Percentiles rank a stretch among this genome's conserved stretches.
Evolutionary conservation across 2,113 vertebrate species (phyloP).

Genomic region (Rhinoptilus africanus): DNA sequence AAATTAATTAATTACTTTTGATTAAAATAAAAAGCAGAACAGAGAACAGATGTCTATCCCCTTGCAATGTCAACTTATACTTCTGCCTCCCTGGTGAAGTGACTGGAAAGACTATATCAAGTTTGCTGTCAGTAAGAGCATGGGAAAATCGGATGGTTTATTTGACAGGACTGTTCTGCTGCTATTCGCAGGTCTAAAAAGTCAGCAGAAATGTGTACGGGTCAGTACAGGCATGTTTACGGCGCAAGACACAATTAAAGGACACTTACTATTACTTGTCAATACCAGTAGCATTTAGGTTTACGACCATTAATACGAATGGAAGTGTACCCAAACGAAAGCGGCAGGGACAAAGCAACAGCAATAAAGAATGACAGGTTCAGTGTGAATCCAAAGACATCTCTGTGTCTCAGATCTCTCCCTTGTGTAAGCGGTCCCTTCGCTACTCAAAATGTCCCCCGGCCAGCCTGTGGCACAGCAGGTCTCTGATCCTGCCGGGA

Average conservation of each 20-base stretch:
- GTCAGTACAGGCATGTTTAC: not conserved
- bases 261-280: not conserved
- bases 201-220: rapidly evolving
- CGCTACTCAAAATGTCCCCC: not conserved
- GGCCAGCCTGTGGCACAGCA: not conserved
- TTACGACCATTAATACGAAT: not conserved
- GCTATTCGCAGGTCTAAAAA: not conserved
- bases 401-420: not conserved
- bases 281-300: not conserved
- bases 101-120: not conserved
- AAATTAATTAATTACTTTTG: too few relatives aligned
- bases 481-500: not conserved
- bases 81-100: not conserved
- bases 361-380: not conserved
- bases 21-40: not conserved
- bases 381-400: not conserved
- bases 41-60: not conserved
- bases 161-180: not conserved
- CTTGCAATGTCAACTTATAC: not conserved
- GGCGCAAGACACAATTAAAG: not conserved
- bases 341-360: not conserved
- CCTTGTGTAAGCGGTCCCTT: not conserved
- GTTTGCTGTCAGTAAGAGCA: not conserved
- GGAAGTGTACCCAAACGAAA: not conserved
- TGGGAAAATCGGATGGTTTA: not conserved